Evolutionary conservation across 2,888 invertebrate species (phyloP), one percentile per base, ranked within the genome.

Genomic region (Drosophila greeni): DNA sequence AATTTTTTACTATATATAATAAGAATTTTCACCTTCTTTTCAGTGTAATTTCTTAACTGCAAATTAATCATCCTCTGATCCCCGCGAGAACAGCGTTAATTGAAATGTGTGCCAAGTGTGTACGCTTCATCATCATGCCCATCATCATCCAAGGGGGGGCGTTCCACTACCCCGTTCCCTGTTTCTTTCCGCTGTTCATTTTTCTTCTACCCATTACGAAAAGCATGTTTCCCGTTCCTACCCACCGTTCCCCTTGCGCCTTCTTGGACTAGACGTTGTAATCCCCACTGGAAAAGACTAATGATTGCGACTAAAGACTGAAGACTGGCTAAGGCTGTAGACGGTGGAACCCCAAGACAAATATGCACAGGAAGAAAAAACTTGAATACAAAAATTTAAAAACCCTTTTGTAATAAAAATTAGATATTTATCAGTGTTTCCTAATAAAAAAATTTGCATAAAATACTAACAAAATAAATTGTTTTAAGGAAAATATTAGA

Each of bases 91-190:
- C 54, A 49, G 72, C 52, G 65, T 70, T 72, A 62, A 82, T 76
- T 72, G 53, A 76, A 82, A 79, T 82, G 76, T 78, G 61, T 72
- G 82, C 74, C 82, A 77, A 78, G 72, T 76, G 76, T 67, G 75
- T 53, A 64, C 59, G 64, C 74, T 66, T 68, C 31, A 20, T 12
- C 24, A 33, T 24, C 29, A n/a, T 47, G 45, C 18, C 31, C 26
- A 37, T 20, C 20, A 37, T 18, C 18, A 31, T 34, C 33, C 45
- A 42, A 42, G 55, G 47, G 37, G 55, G 65, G 59, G 12, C 61
- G 52, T 31, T 29, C 24, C 54, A 51, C 34, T 39, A 16, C 14
- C 36, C 37, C 43, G 48, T 33, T 33, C 31, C 31, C 31, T 14
- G 33, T 40, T 43, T 26, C 68, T 57, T 57, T 66, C 42, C 55